Percentiles rank a stretch among this genome's conserved stretches.
Conservation (phyloP, 2,888 invertebrate genomes). For the Lycia hirtaria region DNA sequence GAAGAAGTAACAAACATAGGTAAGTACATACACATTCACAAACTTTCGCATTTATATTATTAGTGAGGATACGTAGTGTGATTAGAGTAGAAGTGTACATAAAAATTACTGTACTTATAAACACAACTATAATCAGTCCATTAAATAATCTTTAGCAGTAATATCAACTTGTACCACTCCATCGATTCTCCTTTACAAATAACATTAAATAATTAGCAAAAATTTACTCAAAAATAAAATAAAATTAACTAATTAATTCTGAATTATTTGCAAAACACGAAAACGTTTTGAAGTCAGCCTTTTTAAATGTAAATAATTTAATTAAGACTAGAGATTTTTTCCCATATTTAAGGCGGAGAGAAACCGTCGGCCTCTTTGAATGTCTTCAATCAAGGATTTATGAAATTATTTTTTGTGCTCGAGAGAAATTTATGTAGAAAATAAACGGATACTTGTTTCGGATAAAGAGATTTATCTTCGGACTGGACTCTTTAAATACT, state of each 20-base stretch:
- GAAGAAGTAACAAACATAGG: no score
- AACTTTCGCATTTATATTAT: no score
- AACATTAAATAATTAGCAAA: no score
- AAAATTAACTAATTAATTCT: conserved; percentile 7
- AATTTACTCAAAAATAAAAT: neutral
- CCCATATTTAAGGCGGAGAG: neutral
- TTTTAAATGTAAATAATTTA: conserved; percentile 34
- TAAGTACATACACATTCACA: no score
- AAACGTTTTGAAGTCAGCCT: conserved; percentile 19
- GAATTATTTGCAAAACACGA: conserved; percentile 24
- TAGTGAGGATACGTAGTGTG: no score
- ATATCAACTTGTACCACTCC: no score
- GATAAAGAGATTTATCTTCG: conserved; percentile 28
- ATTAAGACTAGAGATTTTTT: conserved; percentile 21
- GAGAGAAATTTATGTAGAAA: conserved; percentile 14
- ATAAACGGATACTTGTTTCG: conserved; percentile 29
- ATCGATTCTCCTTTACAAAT: neutral
- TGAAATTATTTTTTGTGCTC: conserved; percentile 33
- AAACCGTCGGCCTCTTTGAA: conserved; percentile 18
- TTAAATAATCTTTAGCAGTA: no score
- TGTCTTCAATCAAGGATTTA: conserved; percentile 34
- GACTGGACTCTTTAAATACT: conserved; percentile 15
- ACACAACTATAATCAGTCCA: no score
- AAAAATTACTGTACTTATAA: no score
- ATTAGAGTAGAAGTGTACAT: no score